A percentile compares a stretch with the other conserved stretches of the same genome.
phyloP scores from a whole-genome alignment of 2,888 invertebrate species.

The Yponomeuta malinellus region DNA sequence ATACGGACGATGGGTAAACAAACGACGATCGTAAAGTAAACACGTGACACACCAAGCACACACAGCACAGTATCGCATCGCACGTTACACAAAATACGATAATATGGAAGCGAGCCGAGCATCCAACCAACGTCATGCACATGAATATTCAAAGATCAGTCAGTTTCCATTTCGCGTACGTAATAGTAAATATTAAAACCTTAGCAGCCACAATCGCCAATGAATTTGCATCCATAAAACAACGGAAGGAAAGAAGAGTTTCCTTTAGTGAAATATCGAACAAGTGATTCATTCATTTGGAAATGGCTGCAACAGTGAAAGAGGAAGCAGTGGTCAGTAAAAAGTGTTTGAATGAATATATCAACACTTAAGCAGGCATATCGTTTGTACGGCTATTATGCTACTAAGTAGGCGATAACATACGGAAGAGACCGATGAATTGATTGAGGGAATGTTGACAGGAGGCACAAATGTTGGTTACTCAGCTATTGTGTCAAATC shows the following conservation, averaged over 20 bases:
- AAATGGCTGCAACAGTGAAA: slow-evolving; percentile 33
- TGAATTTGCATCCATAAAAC: slow-evolving; percentile 7
- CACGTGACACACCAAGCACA: background rate
- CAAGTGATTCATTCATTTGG: slow-evolving; percentile 51
- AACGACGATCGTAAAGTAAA: slow-evolving; percentile 11
- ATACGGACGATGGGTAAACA: slow-evolving; percentile 2
- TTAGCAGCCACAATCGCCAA: background rate
- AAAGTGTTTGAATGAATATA: slow-evolving; percentile 38
- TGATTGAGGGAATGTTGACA: slow-evolving; percentile 41
- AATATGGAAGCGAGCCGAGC: slow-evolving; percentile 15
- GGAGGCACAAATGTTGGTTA: slow-evolving; percentile 44
- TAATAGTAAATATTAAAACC: slow-evolving; percentile 33
- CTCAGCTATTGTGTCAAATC: slow-evolving; percentile 51
- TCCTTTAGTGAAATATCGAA: background rate
- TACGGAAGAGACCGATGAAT: slow-evolving; percentile 47
- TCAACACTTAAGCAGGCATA: slow-evolving; percentile 29
- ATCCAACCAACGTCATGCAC: slow-evolving; percentile 34
- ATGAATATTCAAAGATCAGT: slow-evolving; percentile 69
- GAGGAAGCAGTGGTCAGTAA: slow-evolving; percentile 53
- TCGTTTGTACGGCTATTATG: slow-evolving; percentile 51
- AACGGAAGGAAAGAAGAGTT: slow-evolving; percentile 15
- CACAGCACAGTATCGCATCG: background rate
- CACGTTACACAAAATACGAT: background rate
- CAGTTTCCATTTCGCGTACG: slow-evolving; percentile 67
- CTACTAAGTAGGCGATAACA: slow-evolving; percentile 23